Evolutionary conservation across 2,797 vertebrate genomes (phyloP), one percentile per base, ranked within the genome.

Genomic region (Limnodromus scolopaceus): DNA sequence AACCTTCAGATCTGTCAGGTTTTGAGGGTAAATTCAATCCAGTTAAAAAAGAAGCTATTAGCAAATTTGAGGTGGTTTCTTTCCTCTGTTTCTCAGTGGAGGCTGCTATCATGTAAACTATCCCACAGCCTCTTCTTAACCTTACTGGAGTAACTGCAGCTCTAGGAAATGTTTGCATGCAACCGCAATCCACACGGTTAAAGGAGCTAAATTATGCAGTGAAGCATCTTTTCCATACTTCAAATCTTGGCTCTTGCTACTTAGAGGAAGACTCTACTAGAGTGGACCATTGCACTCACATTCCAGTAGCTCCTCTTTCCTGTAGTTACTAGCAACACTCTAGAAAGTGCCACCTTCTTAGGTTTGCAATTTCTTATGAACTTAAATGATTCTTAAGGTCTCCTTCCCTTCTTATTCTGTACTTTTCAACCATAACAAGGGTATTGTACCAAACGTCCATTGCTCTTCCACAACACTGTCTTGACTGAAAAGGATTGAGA

Each of bases 121-220:
- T 38, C 70, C 48, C 57, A 80, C 45, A 74, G 30, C 11, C 46
- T 71, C 28, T 54, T 89, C 58, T 76, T 79, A 92, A 89, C 38
- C 24, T 81, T 76, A 27, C 28, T 69, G 58, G 46, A 65, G 51
- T 72, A 82, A 57, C 32, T 76, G 57, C 10, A 11, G 36, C 27
- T 77, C 23, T 72, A 92, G 43, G 32, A 85, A 92, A 63, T 10
- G 2, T 45, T 65, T 61, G 38, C 39, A 65, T 65, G 39, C 11
- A 54, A 41, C 36, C 4, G 9, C 23, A 91, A 87, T 60, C 36
- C 65, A 58, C 39, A 48, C 6, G 11, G 71, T 65, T 85, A 89
- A 87, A 93, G 36, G 8, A 85, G 34, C 15, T 87, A 85, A 93
- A 87, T 76, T 82, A 92, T 87, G 89, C 66, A 82, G n/a, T 46